phyloP scores from a whole-genome alignment of 2,113 vertebrate species.

The Meriones unguiculatus region DNA sequence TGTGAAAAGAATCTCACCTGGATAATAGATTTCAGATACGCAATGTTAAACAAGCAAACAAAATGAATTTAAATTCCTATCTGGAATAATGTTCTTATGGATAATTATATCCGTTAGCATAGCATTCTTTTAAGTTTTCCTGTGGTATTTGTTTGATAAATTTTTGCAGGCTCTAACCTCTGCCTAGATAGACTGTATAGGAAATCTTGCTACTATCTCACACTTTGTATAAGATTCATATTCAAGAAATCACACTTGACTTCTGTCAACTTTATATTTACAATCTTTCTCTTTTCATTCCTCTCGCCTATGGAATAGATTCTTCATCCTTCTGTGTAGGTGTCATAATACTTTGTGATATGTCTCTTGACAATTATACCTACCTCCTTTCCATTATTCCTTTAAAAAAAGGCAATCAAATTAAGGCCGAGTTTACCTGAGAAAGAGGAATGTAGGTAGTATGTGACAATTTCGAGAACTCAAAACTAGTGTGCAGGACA shows the following conservation, averaged over 20 bases:
- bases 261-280: not conserved
- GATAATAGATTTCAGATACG: not conserved
- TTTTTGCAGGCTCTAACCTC: not conserved
- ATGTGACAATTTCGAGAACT: not conserved
- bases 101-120: not conserved
- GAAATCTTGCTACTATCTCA: not conserved
- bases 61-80: not conserved
- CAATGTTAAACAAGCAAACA: not conserved
- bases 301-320: not conserved
- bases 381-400: not conserved
- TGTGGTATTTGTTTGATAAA: not conserved
- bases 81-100: not conserved
- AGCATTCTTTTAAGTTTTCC: not conserved
- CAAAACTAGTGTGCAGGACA: not conserved
- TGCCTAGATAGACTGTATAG: not conserved
- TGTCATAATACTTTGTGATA: not conserved
- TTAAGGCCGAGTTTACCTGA: not conserved
- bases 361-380: not conserved
- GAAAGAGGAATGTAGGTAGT: not conserved
- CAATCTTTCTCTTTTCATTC: not conserved
- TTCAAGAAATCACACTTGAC: not conserved
- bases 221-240: not conserved
- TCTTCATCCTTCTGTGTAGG: not conserved
- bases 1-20: not conserved
- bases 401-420: not conserved